Evolutionary conservation across 2,888 invertebrate genomes (phyloP), one percentile per base, ranked within the genome.

Genomic region (Galerucella calmariensis): DNA sequence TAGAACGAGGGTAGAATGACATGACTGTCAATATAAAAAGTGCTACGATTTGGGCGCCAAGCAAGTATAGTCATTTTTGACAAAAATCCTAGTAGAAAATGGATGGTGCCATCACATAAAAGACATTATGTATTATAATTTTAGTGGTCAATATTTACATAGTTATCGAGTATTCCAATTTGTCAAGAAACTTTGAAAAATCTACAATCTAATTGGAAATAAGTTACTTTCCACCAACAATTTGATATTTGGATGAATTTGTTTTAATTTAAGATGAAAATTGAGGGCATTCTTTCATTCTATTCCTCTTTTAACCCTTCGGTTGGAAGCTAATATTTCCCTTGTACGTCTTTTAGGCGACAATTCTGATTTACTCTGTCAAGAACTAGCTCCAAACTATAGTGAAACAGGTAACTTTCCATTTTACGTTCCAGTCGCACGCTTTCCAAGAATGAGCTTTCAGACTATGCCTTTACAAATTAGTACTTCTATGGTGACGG

Each of bases 291-390:
- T 68, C 35, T 48, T 11, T 73, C 58, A 41, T 41, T 41, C 4
- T 53, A 10, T 24, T 27, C n/a, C 51, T 56, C 16, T 44, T 41
- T 41, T 16, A 20, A 51, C 44, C 59, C 67, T 58, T 48, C 14
- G 67, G 69, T 73, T 70, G 14, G 41, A 71, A 41, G 74, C 73
- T 80, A 74, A 77, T 80, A 77, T 78, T 75, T 75, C 75, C 27
- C 53, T 74, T 76, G 81, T 77, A 77, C 75, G 79, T 79, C 77
- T 82, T 82, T 79, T 87, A 90, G 90, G 90, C 85, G 90, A 90
- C 83, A 90, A 90, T 85, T 88, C 90, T 81, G 90, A 90, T 84
- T 88, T 90, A 80, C 88, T 90, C 73, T 89, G 88, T 85, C 89
- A 90, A 87, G 89, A 90, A 87, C 86, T 90, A 82, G 88, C 89